Evolutionary conservation across 2,888 invertebrate genomes (phyloP), one percentile per base, ranked within the genome.

Genomic region (Drosophila paramelanica): DNA sequence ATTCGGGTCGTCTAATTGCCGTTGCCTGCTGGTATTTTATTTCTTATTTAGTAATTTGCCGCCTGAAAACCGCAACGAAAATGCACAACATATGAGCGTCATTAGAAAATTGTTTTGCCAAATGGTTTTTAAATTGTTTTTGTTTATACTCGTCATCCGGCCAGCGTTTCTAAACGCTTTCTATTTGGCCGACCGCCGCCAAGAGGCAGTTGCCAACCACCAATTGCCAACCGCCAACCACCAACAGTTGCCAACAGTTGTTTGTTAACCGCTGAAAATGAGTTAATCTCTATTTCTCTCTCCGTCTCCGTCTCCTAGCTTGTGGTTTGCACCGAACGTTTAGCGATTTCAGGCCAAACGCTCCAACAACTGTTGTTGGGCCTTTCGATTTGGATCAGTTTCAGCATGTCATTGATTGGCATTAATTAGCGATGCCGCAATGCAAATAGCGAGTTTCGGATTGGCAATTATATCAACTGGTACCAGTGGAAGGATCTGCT

Each of bases 81-180:
- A 78, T 85, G 61, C 78, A 78, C 84, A 84, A 73, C 84, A 81
- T 87, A 77, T 81, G 88, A 80, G 67, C 77, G 89, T 89, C 89
- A 89, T 87, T 89, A 89, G 85, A 85, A 81, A 87, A 88, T 85
- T 89, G 88, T 89, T 89, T 87, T 89, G 87, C 85, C 86, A 87
- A 87, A 87, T 87, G 89, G 87, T 76, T 89, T 87, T 87, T 89
- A 89, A 86, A 89, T 89, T 86, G 87, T 84, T 84, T 84, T 84
- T 86, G 84, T 87, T 87, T 83, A 79, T 69, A 83, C 62, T 71
- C 72, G 49, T 72, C 71, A 72, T 70, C 65, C 71, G 81, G 75
- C 60, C 27, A 73, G 67, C 69, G 73, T 77, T 57, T 73, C 79
- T 69, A 79, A 79, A 67, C 69, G 77, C 73, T 83, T 80, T 86